Conservation (phyloP, 2,888 invertebrate genomes). For the Osmoderma eremita region DNA sequence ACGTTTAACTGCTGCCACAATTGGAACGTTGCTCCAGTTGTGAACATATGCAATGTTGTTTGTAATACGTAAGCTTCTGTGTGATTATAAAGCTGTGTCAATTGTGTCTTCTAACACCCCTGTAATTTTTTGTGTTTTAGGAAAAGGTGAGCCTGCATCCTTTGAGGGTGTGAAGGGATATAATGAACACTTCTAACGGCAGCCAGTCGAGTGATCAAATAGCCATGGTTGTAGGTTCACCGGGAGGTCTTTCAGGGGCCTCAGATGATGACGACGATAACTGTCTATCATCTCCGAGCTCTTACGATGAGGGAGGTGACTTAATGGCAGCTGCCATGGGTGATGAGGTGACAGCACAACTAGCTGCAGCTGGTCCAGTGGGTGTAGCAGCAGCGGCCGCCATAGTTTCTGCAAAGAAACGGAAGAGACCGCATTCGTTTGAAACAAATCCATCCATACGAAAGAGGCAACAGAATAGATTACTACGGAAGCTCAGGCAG, state of each 20-base stretch:
- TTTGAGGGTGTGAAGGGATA: conserved; percentile 59
- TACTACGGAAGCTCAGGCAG: conserved; percentile 89
- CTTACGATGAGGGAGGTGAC: conserved; percentile 84
- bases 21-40: conserved; percentile 19
- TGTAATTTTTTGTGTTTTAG: conserved; percentile 40
- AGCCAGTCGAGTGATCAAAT: conserved; percentile 66
- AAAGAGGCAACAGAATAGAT: conserved; percentile 93
- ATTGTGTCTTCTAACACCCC: conserved; percentile 12
- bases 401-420: conserved; percentile 93
- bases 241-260: conserved; percentile 63
- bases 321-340: conserved; percentile 86
- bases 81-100: background rate
- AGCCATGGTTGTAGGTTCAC: conserved; percentile 71
- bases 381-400: conserved; percentile 98
- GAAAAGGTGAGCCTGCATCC: conserved; percentile 57
- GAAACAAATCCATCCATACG: conserved; percentile 97
- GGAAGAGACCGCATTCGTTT: conserved; percentile 94
- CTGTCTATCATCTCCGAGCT: conserved; percentile 82
- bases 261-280: conserved; percentile 85
- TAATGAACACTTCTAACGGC: conserved; percentile 63
- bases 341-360: conserved; percentile 95
- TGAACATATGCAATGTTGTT: conserved; percentile 40
- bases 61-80: conserved; percentile 40
- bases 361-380: conserved; percentile 95
- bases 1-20: background rate